Percentiles rank a stretch among this genome's conserved stretches.
phyloP scores from a whole-genome alignment of 2,797 vertebrate species.

The Morelia viridis region DNA sequence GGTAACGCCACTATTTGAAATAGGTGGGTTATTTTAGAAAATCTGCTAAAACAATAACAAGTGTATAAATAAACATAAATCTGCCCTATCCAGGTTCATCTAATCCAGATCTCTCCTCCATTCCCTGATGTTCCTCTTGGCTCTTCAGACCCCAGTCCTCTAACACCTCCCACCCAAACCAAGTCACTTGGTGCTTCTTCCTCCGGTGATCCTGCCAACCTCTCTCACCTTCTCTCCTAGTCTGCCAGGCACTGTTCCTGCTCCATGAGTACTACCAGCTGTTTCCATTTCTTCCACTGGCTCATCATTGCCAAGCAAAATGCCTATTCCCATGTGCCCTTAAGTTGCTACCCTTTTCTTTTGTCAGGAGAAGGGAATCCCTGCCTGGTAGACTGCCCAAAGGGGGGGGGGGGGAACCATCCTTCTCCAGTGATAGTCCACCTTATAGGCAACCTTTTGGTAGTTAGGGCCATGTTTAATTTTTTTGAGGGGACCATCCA shows the following conservation, averaged over 20 bases:
- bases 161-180: background rate
- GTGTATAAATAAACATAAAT: background rate
- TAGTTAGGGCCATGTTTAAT: background rate
- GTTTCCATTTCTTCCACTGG: background rate
- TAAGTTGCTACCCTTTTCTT: background rate
- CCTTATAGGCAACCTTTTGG: background rate
- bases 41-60: background rate
- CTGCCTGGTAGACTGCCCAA: background rate
- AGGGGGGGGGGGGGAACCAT: background rate
- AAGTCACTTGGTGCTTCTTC: background rate
- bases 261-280: background rate
- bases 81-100: background rate
- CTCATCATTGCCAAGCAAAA: background rate
- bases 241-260: background rate
- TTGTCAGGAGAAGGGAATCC: background rate
- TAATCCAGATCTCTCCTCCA: background rate
- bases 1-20: background rate
- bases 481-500: background rate
- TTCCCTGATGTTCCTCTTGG: background rate
- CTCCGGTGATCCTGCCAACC: background rate
- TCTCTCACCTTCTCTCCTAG: background rate
- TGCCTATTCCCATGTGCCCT: background rate
- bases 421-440: background rate
- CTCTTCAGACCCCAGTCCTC: background rate
- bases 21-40: background rate